Conservation (phyloP, 2,797 vertebrate genomes). For the Catharus ustulatus region DNA sequence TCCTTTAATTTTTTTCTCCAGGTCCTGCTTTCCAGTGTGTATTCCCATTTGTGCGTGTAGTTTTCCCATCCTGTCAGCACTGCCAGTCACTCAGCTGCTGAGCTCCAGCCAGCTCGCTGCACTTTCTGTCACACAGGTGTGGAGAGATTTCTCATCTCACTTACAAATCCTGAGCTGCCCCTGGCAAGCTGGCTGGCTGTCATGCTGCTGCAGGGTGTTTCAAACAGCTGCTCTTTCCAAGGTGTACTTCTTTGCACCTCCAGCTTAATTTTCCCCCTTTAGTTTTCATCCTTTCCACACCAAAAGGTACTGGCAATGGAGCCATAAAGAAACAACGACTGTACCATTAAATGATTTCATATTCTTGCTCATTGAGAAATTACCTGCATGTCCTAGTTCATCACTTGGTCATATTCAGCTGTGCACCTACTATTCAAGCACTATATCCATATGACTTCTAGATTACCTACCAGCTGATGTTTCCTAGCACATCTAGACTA, state of each 20-base stretch:
- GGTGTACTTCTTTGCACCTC: background rate
- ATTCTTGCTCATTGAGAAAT: background rate
- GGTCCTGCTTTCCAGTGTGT: conserved; percentile 30
- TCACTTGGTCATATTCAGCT: background rate
- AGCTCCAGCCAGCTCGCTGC: background rate
- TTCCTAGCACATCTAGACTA: background rate
- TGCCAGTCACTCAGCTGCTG: conserved; percentile 18
- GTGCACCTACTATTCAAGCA: background rate
- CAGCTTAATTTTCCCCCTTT: background rate
- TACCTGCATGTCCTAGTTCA: background rate
- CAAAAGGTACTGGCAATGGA: background rate
- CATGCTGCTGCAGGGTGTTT: background rate
- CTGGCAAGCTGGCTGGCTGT: background rate
- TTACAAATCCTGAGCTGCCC: background rate
- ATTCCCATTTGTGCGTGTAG: conserved; percentile 22
- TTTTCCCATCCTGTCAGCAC: conserved; percentile 27
- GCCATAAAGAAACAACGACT: background rate
- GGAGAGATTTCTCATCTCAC: conserved; percentile 46
- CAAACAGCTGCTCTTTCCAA: conserved; percentile 26
- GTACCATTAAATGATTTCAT: background rate
- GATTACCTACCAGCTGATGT: background rate
- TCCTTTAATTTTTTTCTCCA: background rate
- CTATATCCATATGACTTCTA: background rate
- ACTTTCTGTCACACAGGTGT: conserved; percentile 46
- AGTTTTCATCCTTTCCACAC: background rate